Evolutionary conservation across 2,113 vertebrate species (phyloP), one percentile per base, ranked within the genome.

Genomic region (Ondatra zibethicus): DNA sequence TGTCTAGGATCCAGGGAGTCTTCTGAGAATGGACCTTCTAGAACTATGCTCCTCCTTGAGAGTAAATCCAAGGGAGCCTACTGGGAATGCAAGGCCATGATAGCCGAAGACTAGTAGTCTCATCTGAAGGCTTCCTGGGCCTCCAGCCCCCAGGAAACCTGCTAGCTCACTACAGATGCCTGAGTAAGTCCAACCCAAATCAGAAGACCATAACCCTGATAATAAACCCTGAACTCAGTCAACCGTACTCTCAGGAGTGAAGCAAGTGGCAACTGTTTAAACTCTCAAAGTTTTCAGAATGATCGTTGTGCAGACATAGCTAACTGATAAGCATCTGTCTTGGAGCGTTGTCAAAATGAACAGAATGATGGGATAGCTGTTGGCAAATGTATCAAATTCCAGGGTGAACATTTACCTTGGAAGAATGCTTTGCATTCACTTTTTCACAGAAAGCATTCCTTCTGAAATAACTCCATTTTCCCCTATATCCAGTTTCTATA

Each of bases 401-500:
- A 89, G 73, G 47, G 61, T 88, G n/a, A 82, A 63, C 63, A 0
- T 81, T 50, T 2, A 75, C 82, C 92, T 86, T 88, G 36, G 58
- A 87, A 91, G 61, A 0, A 55, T 66, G 31, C 70, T 21, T 9
- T 76, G 23, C 21, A 2, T 72, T 92, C 78, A 89, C 89, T 72
- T 84, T 96, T 86, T 66, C 84, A 72, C 17, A 65, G 93, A 23
- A 93, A 96, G 92, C 96, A 96, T 94, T 7, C 66, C 94, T 76
- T 65, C 66, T 65, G 89, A 97, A 98, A 97, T 89, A 58, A 91
- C 91, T 97, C 90, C 93, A 92, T 97, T 96, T 73, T 66, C 97
- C 97, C 96, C 97, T 97, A 76, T 98, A 97, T 96, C 65, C 1
- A 4, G 98, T 98, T 98, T 78, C 98, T 97, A 13, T 96, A 94